These are phyloP conservation scores for Apis laboriosa DNA, from an alignment of 1,140 invertebrate species.

Conservation along the genomic window DNA sequence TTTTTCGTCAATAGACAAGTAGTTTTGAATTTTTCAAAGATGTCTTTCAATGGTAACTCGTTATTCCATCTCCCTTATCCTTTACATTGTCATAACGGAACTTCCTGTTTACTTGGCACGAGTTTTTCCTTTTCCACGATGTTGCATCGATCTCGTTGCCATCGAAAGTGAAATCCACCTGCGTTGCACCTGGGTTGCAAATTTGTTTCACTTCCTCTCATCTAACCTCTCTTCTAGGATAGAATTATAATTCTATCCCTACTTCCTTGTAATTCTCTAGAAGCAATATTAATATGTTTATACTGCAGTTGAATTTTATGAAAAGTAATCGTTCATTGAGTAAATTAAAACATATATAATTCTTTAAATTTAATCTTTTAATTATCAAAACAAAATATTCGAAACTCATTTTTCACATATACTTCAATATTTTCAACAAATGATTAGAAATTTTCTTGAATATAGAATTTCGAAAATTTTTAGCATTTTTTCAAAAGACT, in stretches of 20 bases:
- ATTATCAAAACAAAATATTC: too few relatives aligned
- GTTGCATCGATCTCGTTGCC: slow-evolving; percentile 25
- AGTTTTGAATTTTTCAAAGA: not conserved
- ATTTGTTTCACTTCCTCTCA: not conserved
- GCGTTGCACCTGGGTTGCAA: not conserved
- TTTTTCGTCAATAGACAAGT: too few relatives aligned
- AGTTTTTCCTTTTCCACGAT: not conserved
- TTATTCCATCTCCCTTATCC: not conserved
- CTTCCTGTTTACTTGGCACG: slow-evolving; percentile 29
- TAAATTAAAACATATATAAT: too few relatives aligned
- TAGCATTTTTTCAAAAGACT: too few relatives aligned
- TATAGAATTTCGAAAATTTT: too few relatives aligned
- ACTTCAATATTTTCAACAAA: too few relatives aligned
- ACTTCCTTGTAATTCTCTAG: not conserved
- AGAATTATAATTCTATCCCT: not conserved
- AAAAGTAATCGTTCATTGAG: not conserved
- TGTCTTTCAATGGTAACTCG: not conserved
- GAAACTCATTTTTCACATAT: too few relatives aligned
- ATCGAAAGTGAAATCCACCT: slow-evolving; percentile 9
- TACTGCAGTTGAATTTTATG: not conserved
- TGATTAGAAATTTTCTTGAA: too few relatives aligned
- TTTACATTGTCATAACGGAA: not conserved
- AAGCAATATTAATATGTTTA: not conserved
- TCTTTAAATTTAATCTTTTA: too few relatives aligned
- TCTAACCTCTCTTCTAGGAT: too few relatives aligned